phyloP scores from a whole-genome alignment of 23 tunicate genomes.

The Diplosoma virens region DNA sequence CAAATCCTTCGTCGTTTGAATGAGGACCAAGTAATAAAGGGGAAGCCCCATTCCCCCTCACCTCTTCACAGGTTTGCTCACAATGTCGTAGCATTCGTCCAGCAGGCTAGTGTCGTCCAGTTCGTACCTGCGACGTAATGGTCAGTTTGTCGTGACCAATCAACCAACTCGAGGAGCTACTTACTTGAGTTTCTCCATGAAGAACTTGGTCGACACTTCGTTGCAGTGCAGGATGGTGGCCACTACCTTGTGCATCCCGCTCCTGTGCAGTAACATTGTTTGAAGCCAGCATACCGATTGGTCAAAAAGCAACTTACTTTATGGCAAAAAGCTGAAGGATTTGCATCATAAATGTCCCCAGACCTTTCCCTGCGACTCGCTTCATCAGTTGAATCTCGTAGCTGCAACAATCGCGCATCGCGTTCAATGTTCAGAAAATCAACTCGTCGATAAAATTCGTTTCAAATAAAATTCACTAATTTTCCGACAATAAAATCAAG shows the following conservation, averaged over 20 bases:
- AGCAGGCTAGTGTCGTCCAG: conserved; percentile 57
- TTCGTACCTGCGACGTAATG: conserved; percentile 22
- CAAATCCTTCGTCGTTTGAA: too few relatives aligned
- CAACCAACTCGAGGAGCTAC: background rate
- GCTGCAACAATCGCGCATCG: conserved; percentile 16
- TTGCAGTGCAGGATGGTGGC: conserved; percentile 66
- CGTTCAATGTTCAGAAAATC: background rate
- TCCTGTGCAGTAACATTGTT: conserved; percentile 2
- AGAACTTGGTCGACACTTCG: conserved; percentile 57
- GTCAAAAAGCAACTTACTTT: conserved; percentile 29
- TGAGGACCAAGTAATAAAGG: too few relatives aligned
- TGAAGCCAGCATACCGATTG: background rate
- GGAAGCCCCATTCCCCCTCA: background rate
- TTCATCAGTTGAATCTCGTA: conserved; percentile 73
- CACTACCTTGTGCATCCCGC: conserved; percentile 72
- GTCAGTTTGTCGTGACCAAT: background rate
- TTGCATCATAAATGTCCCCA: conserved; percentile 84
- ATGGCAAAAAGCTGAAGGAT: conserved; percentile 76
- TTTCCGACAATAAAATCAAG: background rate
- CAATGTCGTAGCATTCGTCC: conserved; percentile 64
- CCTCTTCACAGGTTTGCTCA: conserved; percentile 51
- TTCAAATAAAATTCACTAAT: background rate
- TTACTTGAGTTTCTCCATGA: conserved; percentile 58
- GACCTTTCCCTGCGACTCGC: conserved; percentile 57
- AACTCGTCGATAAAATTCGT: background rate